A percentile compares a stretch with the other conserved stretches of the same genome.
phyloP scores from a whole-genome alignment of 2,888 invertebrate genomes.

The Ceratothoa steindachneri region DNA sequence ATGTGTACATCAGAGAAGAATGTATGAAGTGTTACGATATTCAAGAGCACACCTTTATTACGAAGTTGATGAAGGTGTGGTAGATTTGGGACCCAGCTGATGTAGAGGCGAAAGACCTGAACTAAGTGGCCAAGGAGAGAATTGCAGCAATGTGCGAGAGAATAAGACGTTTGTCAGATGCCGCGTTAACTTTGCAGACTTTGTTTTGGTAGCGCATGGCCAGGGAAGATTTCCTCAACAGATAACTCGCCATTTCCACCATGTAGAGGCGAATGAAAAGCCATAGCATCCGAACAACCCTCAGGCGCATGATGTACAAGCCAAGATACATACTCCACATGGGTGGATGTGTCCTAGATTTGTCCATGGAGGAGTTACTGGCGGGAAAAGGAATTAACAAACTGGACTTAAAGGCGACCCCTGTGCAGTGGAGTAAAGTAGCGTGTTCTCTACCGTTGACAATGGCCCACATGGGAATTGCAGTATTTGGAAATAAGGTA shows the following conservation, averaged over 20 bases:
- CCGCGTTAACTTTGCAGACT: not conserved
- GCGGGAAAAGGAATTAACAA: constrained; percentile 7
- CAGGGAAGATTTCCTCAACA: not conserved
- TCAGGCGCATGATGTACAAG: not conserved
- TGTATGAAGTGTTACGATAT: not conserved
- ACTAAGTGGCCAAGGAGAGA: not conserved
- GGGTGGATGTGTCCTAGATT: constrained; percentile 14
- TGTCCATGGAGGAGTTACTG: constrained; percentile 7
- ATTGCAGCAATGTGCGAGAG: not conserved
- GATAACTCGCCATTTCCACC: not conserved
- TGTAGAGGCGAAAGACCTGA: not conserved
- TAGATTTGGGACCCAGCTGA: not conserved
- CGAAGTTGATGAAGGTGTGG: not conserved
- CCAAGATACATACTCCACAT: constrained; percentile 16
- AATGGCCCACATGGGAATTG: constrained; percentile 18
- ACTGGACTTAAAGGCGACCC: constrained; percentile 11
- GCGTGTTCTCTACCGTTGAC: not conserved
- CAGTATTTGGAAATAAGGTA: constrained; percentile 17
- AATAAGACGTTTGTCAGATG: not conserved
- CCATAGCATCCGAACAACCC: not conserved
- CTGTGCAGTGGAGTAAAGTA: not conserved
- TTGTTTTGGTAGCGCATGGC: constrained; percentile 5
- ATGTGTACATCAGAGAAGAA: not conserved
- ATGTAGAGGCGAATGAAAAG: not conserved
- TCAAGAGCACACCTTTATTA: not conserved